These are phyloP conservation scores for Clarias batrachus DNA, from an alignment of 2,113 vertebrate genomes.

Conservation along the genomic window DNA sequence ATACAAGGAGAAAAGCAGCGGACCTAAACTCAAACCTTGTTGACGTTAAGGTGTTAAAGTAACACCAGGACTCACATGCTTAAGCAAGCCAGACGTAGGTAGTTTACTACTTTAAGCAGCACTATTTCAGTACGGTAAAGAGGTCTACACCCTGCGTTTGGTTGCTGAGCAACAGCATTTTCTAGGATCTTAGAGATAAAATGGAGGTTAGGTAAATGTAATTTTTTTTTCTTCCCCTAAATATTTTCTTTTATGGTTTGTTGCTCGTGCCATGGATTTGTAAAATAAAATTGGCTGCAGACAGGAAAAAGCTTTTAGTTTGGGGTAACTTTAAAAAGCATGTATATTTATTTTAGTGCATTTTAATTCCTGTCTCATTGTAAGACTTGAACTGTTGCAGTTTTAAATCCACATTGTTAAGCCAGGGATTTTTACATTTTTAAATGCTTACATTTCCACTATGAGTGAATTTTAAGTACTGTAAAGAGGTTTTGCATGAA, in stretches of 20 bases:
- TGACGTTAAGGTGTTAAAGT: background rate
- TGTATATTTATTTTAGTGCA: background rate
- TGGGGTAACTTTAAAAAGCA: background rate
- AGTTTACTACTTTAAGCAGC: background rate
- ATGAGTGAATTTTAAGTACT: background rate
- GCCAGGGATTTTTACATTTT: background rate
- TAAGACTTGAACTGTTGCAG: background rate
- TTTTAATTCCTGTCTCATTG: too few species aligned
- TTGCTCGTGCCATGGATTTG: background rate
- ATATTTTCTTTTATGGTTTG: background rate
- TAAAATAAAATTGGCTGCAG: background rate
- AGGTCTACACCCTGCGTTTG: background rate
- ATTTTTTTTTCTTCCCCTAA: background rate
- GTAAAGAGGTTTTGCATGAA: background rate
- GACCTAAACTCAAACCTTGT: background rate
- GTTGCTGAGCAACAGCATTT: background rate
- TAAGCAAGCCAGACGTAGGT: background rate
- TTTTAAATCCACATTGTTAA: background rate
- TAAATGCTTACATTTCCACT: background rate
- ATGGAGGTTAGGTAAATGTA: background rate
- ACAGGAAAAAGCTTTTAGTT: background rate
- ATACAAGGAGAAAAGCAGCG: background rate
- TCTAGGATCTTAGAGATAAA: background rate
- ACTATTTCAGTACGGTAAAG: background rate
- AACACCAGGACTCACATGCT: background rate